Percentiles rank a stretch among this genome's conserved stretches.
Conservation (phyloP, 2,888 invertebrate genomes). For the Megalurothrips usitatus region DNA sequence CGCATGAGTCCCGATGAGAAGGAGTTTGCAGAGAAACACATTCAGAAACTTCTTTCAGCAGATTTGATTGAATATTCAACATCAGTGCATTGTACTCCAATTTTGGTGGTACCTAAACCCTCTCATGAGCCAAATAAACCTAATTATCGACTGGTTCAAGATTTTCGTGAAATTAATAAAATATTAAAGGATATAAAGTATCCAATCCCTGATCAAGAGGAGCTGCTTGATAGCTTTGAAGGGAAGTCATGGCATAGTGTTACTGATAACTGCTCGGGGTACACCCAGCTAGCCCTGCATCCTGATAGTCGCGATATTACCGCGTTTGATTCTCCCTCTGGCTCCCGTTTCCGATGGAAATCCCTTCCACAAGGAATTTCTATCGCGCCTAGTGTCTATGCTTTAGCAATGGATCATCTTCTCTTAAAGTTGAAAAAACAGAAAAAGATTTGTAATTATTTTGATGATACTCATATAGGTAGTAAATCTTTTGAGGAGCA, state of each 20-base stretch:
- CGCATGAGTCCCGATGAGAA: neutral
- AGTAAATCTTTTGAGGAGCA: neutral
- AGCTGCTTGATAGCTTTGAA: neutral
- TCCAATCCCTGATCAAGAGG: neutral
- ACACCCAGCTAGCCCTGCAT: neutral
- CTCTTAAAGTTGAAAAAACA: neutral
- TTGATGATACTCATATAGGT: neutral
- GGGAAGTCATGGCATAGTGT: neutral
- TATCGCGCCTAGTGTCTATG: neutral
- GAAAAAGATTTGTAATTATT: neutral
- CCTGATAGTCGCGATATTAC: neutral
- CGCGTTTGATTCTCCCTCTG: neutral
- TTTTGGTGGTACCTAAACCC: neutral
- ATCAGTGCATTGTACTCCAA: neutral
- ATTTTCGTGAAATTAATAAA: neutral
- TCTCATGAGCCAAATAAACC: neutral
- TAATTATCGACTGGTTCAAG: neutral
- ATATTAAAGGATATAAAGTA: slow-evolving; percentile 4
- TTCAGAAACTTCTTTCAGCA: neutral
- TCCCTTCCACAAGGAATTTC: neutral
- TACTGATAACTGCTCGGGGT: neutral
- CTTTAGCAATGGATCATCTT: neutral
- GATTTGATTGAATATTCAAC: neutral
- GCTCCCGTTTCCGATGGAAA: neutral
- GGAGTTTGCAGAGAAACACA: neutral